A percentile compares a stretch with the other conserved stretches of the same genome.
Evolutionary conservation across 92 coral and sea anemone species (phyloP).

Genomic region (Metridium senile): DNA sequence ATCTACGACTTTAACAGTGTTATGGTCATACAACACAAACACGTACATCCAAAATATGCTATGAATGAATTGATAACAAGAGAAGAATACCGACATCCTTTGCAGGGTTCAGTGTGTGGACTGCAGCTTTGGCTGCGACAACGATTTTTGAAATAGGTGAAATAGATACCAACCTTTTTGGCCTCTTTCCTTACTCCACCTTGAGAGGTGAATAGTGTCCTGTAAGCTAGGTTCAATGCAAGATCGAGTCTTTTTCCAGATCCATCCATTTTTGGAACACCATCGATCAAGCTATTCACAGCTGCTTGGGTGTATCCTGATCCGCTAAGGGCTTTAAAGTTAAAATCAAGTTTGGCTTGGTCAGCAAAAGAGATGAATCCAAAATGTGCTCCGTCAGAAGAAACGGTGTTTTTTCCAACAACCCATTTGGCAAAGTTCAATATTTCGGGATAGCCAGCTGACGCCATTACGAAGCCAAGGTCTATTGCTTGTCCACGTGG

Average conservation of each 20-base stretch:
- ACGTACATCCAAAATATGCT: too few species aligned
- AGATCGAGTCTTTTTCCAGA: slow-evolving; percentile 57
- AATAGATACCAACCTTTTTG: slow-evolving; percentile 39
- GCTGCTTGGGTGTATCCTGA: slow-evolving; percentile 37
- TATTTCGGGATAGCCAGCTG: slow-evolving; percentile 61
- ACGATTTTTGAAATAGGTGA: not conserved
- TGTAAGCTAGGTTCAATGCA: slow-evolving; percentile 57
- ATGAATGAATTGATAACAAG: too few species aligned
- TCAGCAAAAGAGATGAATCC: slow-evolving; percentile 62
- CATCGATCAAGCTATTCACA: slow-evolving; percentile 43
- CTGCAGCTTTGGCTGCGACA: not conserved
- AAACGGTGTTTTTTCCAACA: slow-evolving; percentile 56
- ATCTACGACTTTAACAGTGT: too few species aligned
- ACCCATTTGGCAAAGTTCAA: slow-evolving; percentile 58
- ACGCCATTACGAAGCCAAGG: slow-evolving; percentile 66
- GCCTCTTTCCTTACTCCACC: slow-evolving; percentile 55
- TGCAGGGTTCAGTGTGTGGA: too few species aligned
- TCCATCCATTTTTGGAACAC: slow-evolving; percentile 39
- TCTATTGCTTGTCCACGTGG: slow-evolving; percentile 52
- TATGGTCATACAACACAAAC: too few species aligned
- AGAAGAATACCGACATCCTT: too few species aligned
- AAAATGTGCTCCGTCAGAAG: slow-evolving; percentile 57
- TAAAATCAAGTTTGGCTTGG: slow-evolving; percentile 30
- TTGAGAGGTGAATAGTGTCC: slow-evolving; percentile 46
- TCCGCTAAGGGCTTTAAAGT: slow-evolving; percentile 44